Evolutionary conservation across 2,888 invertebrate species (phyloP), one percentile per base, ranked within the genome.

Genomic region (Agriopis leucophaearia): DNA sequence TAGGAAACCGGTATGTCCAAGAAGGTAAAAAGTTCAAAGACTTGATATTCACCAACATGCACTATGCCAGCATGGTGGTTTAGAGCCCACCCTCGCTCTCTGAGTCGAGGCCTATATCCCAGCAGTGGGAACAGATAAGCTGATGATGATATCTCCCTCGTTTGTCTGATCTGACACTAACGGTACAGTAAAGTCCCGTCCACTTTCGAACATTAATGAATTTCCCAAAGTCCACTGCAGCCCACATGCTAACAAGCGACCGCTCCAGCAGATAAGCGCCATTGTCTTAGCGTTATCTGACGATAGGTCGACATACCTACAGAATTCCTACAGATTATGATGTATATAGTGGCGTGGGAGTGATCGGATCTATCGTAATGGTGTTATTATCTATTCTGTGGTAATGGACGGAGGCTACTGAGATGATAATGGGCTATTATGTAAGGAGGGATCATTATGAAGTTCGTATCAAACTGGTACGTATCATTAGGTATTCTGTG

Each of bases 131-230:
- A n/a, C n/a, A n/a, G n/a, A n/a, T n/a, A n/a, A n/a, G 27, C 27
- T 27, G 27, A 27, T 27, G 27, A 27, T 27, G 27, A 27, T 27
- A 27, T 27, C 4, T 27, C 27, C 5, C 27, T 27, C 5, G 27
- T 27, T 27, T 27, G 18, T 27, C 18, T 27, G 27, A 27, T 27
- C 27, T 27, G 27, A 12, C n/a, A 54, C 6, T 38, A 54, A 38
- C 52, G 38, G 52, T 54, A 63, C 36, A 48, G 36, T 56, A 63
- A 38, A 27, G 47, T 48, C 44, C 35, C 40, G 16, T 56, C 64
- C 54, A 56, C 66, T 66, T 61, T 66, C 66, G 61, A 65, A 15
- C 50, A n/a, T 35, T 51, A 66, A 66, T 59, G 60, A 65, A 54
- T 61, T 55, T 66, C 54, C 47, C 38, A n/a, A 54, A 64, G 35